phyloP scores from a whole-genome alignment of 2,888 invertebrate genomes.

The Heterodera filipjevi region DNA sequence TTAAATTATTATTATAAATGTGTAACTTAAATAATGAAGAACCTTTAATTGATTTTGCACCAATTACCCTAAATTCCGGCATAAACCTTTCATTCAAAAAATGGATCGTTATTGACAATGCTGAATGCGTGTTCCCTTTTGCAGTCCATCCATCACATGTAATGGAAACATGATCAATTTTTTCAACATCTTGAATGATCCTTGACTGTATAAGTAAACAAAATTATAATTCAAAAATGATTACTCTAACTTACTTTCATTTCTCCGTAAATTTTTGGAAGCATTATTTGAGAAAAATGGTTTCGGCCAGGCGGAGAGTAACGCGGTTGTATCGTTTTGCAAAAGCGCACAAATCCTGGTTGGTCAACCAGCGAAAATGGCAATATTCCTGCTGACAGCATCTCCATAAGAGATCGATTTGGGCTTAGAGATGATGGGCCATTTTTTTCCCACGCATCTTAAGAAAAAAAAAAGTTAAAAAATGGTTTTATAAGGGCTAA shows the following conservation, averaged over 20 bases:
- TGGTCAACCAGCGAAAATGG: constrained; percentile 7
- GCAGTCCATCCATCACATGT: not conserved
- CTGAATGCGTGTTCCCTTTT: not conserved
- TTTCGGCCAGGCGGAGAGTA: not conserved
- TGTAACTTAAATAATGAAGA: too few species aligned
- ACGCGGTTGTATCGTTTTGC: not conserved
- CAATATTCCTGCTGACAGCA: constrained; percentile 1
- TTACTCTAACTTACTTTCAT: not conserved
- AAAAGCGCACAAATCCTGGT: constrained; percentile 8
- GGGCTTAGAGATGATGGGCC: not conserved
- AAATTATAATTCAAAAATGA: not conserved
- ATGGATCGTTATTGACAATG: not conserved
- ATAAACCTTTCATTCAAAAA: not conserved
- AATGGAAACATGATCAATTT: not conserved
- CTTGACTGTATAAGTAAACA: not conserved
- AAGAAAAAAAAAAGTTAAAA: not conserved
- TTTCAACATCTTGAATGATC: not conserved
- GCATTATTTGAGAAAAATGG: not conserved
- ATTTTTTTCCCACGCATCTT: not conserved
- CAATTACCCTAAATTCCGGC: not conserved
- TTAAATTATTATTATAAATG: too few species aligned
- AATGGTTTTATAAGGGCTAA: too few species aligned
- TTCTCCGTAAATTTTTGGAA: not conserved
- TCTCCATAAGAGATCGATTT: not conserved
- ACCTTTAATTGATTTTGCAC: too few species aligned